Evolutionary conservation across 2,113 vertebrate species (phyloP).

Genomic region (Heliornis fulica): DNA sequence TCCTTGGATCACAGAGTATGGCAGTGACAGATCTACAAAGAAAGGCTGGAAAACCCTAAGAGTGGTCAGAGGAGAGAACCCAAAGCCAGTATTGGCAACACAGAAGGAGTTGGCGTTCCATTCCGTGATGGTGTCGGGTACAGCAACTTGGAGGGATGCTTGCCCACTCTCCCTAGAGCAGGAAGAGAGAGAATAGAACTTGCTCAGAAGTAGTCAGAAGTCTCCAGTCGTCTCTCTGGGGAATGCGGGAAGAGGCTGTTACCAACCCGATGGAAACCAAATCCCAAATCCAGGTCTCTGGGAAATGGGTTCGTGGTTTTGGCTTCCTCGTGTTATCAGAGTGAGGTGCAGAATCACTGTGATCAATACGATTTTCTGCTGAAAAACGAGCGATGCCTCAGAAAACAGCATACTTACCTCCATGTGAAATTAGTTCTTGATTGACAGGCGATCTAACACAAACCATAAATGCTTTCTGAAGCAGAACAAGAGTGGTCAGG

Average conservation of each 20-base stretch:
- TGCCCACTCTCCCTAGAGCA: conserved; percentile 43
- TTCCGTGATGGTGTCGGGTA: conserved; percentile 88
- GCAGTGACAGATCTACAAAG: conserved; percentile 83
- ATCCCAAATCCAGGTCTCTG: conserved; percentile 89
- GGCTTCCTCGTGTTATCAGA: not conserved
- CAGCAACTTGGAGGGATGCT: conserved; percentile 23
- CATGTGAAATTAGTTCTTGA: not conserved
- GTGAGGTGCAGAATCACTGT: not conserved
- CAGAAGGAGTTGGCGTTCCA: conserved; percentile 85
- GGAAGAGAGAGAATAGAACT: not conserved
- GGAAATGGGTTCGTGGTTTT: conserved; percentile 68
- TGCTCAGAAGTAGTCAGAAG: not conserved
- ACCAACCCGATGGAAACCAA: conserved; percentile 79
- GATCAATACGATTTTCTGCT: not conserved
- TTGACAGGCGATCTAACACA: not conserved
- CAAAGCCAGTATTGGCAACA: conserved; percentile 77
- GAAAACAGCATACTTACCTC: not conserved
- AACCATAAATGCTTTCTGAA: not conserved
- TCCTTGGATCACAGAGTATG: conserved; percentile 82
- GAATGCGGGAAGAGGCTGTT: not conserved
- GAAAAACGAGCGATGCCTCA: not conserved
- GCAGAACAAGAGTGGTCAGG: not conserved
- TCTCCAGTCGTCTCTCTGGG: not conserved
- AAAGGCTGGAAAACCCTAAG: conserved; percentile 84
- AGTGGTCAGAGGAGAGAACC: conserved; percentile 69